Base-by-base conservation (phyloP, 2,888 invertebrate genomes). In the Polyommatus iphigenia region DNA sequence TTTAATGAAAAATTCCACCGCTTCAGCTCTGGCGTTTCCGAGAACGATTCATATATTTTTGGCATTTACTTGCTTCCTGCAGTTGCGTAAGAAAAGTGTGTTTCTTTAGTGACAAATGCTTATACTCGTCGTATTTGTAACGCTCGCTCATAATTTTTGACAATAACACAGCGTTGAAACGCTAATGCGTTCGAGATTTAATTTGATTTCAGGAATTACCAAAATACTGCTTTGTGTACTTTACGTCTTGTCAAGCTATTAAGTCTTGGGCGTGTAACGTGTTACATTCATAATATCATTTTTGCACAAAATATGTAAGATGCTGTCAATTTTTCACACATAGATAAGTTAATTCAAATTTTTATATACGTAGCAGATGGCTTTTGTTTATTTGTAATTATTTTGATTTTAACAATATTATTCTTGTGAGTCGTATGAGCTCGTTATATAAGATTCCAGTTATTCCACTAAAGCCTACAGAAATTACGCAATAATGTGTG, bases 31-130 rank as follows among this genome's bases (percentile, higher is more conserved):
- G 50, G 18, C 24, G 29, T 18, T 75, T 75, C 75, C 75, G 75
- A 75, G 75, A 75, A 75, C 15, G 73, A 73, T 73, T 72, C 10
- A 41, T n/a, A 50, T 54, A 29, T 75, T 75, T 75, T 75, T 75
- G 75, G 50, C 75, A 54, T 75, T 75, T 20, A 24, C 73, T 75
- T 50, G 75, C 29, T 75, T 50, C 24, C 73, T 73, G 50, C 24
- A 46, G 73, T 73, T 73, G 73, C 50, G 73, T 73, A 73, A 73
- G 13, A 46, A 10, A 50, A 20, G 7, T 46, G 46, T 73, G 15
- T 73, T 46, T 73, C 46, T 62, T 62, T 20, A 8, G 62, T 62
- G 62, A 62, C 62, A 62, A 62, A 62, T 62, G 62, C 62, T 13
- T 62, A 62, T 20, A 24, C 24, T 62, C 62, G 62, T 62, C 62